Evolutionary conservation across 2,888 invertebrate genomes (phyloP), one percentile per base, ranked within the genome.

Genomic region (Aphodius sticticus): DNA sequence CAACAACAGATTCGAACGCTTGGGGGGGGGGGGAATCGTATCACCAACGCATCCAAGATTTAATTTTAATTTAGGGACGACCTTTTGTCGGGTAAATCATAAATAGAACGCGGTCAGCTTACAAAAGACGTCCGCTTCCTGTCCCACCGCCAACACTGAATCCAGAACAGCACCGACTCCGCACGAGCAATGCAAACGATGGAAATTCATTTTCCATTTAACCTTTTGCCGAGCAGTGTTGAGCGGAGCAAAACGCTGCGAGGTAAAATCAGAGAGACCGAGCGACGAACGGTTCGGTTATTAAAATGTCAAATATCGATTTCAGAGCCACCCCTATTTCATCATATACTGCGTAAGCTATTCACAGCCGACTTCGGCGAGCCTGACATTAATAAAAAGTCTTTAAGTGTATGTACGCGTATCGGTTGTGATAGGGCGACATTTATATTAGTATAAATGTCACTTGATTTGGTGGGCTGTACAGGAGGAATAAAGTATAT

Each of bases 271-370:
- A 53, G 53, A 53, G 12, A 53, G 53, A 1, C 53, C 53, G 53
- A 5, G 9, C 53, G 53, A 12, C 53, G 53, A 12, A 53, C 53
- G 53, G 53, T 53, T 53, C 53, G 12, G 53, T 53, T 53, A 53
- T 53, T 53, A 53, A 53, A 53, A 53, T 53, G 53, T 53, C 53
- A 53, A 53, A 53, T 53, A 53, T 53, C 53, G 53, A 53, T 53
- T 53, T 53, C 53, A 9, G 9, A 53, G 53, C 53, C 53, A 53
- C 53, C 53, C 53, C 53, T 53, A 53, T 53, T 53, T 53, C 53
- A 3, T 53, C 53, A 53, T 53, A 53, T 53, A 53, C 53, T 53
- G 12, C 53, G 53, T 53, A 7, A 1, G 53, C 53, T 7, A 53
- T 53, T 9, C 12, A 53, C 53, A 53, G 53, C 53, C 53, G 7